Evolutionary conservation across 2,888 invertebrate genomes (phyloP).

Genomic region (Drosophila buzzatii): DNA sequence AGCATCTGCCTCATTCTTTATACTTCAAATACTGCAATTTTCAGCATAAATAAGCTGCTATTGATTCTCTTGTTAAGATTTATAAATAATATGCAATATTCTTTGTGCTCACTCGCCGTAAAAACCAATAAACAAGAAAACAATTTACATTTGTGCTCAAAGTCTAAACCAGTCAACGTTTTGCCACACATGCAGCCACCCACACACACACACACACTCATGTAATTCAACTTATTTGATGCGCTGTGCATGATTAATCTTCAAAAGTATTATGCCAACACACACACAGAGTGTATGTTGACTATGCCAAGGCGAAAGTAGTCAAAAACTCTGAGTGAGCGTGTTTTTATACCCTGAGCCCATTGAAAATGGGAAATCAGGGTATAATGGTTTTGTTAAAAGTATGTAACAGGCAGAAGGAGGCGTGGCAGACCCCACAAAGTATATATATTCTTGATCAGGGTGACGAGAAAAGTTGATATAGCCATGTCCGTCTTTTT

Average conservation of each 20-base stretch:
- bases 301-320: conserved; percentile 23
- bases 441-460: too few species aligned
- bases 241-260: conserved; percentile 68
- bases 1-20: neutral
- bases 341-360: too few species aligned
- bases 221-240: conserved; percentile 56
- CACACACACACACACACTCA: conserved; percentile 12
- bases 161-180: conserved; percentile 5
- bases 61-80: conserved; percentile 2
- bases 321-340: conserved; percentile 20
- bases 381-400: too few species aligned
- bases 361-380: too few species aligned
- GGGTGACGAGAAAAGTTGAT: too few species aligned
- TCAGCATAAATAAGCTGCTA: neutral
- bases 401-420: too few species aligned
- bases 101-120: conserved; percentile 1
- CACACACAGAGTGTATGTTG: neutral
- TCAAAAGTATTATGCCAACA: conserved; percentile 36
- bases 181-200: conserved; percentile 7
- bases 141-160: conserved; percentile 13
- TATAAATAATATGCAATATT: conserved; percentile 1
- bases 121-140: conserved; percentile 26
- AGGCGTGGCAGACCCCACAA: too few species aligned
- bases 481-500: too few species aligned
- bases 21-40: neutral